These are phyloP conservation scores for Brachyptera putata DNA, from an alignment of 2,888 invertebrate genomes.

Conservation along the genomic window DNA sequence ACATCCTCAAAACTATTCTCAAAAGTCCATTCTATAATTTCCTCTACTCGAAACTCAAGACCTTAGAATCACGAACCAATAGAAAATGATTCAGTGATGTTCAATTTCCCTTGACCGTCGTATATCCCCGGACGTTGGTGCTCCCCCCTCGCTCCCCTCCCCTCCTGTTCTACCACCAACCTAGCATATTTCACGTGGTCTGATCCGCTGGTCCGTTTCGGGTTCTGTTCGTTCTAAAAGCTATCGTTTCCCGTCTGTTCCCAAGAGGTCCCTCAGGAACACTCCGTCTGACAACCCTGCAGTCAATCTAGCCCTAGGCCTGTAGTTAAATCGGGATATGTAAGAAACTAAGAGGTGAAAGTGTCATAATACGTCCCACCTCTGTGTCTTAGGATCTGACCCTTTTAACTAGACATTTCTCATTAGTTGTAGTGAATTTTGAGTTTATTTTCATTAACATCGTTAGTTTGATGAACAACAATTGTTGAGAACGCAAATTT, in stretches of 20 bases:
- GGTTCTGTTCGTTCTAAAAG: constrained; percentile 6
- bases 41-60: constrained; percentile 8
- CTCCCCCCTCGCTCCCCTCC: too few relatives aligned
- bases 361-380: too few relatives aligned
- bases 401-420: too few relatives aligned
- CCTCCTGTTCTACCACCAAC: too few relatives aligned
- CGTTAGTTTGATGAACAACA: too few relatives aligned
- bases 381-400: too few relatives aligned
- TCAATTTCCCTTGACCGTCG: constrained; percentile 19
- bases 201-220: not conserved
- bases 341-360: too few relatives aligned
- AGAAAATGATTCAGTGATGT: constrained; percentile 16
- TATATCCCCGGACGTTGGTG: constrained; percentile 2
- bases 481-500: too few relatives aligned
- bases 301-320: constrained; percentile 15
- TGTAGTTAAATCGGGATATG: constrained; percentile 15
- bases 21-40: not conserved
- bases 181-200: constrained; percentile 8
- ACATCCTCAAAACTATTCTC: too few relatives aligned
- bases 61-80: constrained; percentile 7
- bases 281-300: constrained; percentile 13
- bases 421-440: too few relatives aligned
- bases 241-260: constrained; percentile 14
- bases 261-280: constrained; percentile 10
- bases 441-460: too few relatives aligned